Conservation (phyloP, 2,888 invertebrate genomes). For the Plebejus anna region DNA sequence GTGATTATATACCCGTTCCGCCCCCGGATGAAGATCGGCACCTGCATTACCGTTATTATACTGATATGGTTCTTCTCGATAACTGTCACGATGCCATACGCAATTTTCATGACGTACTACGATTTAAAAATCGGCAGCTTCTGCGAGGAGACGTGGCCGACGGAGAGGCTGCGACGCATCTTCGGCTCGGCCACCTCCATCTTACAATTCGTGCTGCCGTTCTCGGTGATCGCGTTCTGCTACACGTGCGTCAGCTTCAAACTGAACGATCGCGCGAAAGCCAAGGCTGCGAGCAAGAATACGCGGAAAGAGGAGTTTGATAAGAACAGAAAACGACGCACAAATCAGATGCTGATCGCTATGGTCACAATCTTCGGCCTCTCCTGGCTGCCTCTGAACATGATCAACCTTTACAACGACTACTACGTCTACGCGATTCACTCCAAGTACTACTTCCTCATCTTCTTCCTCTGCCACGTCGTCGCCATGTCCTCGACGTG, state of each 20-base stretch:
- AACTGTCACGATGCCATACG: constrained; percentile 94
- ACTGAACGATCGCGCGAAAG: constrained; percentile 89
- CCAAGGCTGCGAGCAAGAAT: constrained; percentile 91
- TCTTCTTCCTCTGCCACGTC: constrained; percentile 94
- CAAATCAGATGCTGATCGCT: constrained; percentile 97
- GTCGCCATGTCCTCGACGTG: constrained; percentile 97
- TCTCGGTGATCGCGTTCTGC: constrained; percentile 95
- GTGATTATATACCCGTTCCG: constrained; percentile 98
- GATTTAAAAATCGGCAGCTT: constrained; percentile 75
- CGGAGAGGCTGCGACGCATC: constrained; percentile 85
- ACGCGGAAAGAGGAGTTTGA: constrained; percentile 94
- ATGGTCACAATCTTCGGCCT: constrained; percentile 98
- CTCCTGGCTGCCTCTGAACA: constrained; percentile 97
- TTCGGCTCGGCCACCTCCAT: constrained; percentile 94
- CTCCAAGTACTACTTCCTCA: constrained; percentile 91
- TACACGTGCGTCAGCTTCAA: constrained; percentile 95
- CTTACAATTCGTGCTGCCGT: constrained; percentile 96
- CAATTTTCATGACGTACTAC: constrained; percentile 87
- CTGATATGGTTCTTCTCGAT: constrained; percentile 95
- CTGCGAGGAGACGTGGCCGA: constrained; percentile 96
- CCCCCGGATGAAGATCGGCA: constrained; percentile 93
- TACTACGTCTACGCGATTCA: constrained; percentile 86
- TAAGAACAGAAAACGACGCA: constrained; percentile 92
- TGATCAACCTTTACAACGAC: constrained; percentile 92
- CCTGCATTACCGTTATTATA: constrained; percentile 91